Percentiles rank a stretch among this genome's conserved stretches.
phyloP scores from a whole-genome alignment of 2,113 vertebrate species.

The Lepus timidus region DNA sequence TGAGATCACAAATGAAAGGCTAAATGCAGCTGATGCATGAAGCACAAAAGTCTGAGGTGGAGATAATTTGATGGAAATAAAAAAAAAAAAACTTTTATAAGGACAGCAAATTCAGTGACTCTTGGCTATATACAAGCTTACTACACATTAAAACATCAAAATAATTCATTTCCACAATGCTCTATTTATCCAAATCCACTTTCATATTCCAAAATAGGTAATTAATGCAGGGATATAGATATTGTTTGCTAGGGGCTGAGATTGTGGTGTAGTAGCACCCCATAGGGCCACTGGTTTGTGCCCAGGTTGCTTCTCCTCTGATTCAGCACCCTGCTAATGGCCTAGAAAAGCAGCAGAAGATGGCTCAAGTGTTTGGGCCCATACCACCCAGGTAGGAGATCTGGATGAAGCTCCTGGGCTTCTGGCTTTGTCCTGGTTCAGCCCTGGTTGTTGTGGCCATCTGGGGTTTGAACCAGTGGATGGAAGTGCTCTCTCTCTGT shows the following conservation, averaged over 20 bases:
- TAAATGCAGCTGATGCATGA: not conserved
- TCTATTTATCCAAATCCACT: not conserved
- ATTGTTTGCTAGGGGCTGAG: not conserved
- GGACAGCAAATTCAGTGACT: not conserved
- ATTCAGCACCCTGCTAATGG: too few relatives aligned
- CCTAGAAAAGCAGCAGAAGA: too few relatives aligned
- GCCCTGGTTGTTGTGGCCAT: too few relatives aligned
- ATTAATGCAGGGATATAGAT: not conserved
- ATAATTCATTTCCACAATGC: not conserved
- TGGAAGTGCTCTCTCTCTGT: too few relatives aligned
- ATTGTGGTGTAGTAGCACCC: too few relatives aligned
- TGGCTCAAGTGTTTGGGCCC: too few relatives aligned
- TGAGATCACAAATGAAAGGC: constrained; percentile 5
- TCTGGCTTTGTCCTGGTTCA: too few relatives aligned
- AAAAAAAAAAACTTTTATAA: not conserved
- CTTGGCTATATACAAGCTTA: not conserved
- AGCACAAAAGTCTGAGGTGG: not conserved
- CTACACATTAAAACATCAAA: not conserved
- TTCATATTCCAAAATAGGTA: not conserved
- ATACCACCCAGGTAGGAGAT: too few relatives aligned
- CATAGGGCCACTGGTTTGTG: too few relatives aligned
- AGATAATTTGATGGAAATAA: not conserved
- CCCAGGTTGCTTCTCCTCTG: too few relatives aligned
- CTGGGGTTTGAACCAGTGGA: too few relatives aligned
- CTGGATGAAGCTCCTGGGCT: too few relatives aligned